phyloP scores from a whole-genome alignment of 2,888 invertebrate genomes.

The Drosophila ezoana region DNA sequence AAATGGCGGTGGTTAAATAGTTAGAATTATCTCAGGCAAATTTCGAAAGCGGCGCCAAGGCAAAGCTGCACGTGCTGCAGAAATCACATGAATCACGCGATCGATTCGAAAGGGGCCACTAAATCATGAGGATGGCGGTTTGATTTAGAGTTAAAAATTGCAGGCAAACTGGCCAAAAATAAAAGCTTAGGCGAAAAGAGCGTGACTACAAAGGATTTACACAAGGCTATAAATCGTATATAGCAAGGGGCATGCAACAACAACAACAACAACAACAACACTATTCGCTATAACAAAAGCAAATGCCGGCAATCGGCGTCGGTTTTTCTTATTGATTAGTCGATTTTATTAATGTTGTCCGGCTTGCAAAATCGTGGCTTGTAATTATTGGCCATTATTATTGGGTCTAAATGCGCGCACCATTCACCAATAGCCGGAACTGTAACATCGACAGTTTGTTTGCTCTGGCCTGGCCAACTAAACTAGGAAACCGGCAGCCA shows the following conservation, averaged over 20 bases:
- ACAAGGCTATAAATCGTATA: slow-evolving; percentile 67
- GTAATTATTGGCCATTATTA: slow-evolving; percentile 79
- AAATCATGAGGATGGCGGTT: slow-evolving; percentile 66
- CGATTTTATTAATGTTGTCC: slow-evolving; percentile 57
- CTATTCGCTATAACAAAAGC: slow-evolving; percentile 39
- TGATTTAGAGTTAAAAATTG: slow-evolving; percentile 55
- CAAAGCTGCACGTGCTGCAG: slow-evolving; percentile 53
- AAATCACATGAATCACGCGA: slow-evolving; percentile 46
- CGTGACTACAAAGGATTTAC: slow-evolving; percentile 74
- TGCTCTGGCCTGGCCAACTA: slow-evolving; percentile 14
- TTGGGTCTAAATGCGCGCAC: slow-evolving; percentile 55
- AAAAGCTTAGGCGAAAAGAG: slow-evolving; percentile 44
- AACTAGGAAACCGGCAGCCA: slow-evolving; percentile 61
- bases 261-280: slow-evolving; percentile 11
- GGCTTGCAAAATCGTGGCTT: slow-evolving; percentile 75
- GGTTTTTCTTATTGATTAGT: slow-evolving; percentile 66
- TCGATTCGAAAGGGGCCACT: slow-evolving; percentile 57
- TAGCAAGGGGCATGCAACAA: slow-evolving; percentile 24
- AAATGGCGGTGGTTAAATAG: slow-evolving; percentile 33
- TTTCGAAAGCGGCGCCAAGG: slow-evolving; percentile 45
- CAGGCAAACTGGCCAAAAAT: slow-evolving; percentile 23
- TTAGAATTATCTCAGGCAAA: slow-evolving; percentile 41
- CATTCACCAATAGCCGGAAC: slow-evolving; percentile 75
- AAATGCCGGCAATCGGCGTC: slow-evolving; percentile 44
- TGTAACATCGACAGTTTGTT: slow-evolving; percentile 42